A percentile compares a stretch with the other conserved stretches of the same genome.
Evolutionary conservation across 2,888 invertebrate genomes (phyloP).

Genomic region (Mythimna albipuncta): DNA sequence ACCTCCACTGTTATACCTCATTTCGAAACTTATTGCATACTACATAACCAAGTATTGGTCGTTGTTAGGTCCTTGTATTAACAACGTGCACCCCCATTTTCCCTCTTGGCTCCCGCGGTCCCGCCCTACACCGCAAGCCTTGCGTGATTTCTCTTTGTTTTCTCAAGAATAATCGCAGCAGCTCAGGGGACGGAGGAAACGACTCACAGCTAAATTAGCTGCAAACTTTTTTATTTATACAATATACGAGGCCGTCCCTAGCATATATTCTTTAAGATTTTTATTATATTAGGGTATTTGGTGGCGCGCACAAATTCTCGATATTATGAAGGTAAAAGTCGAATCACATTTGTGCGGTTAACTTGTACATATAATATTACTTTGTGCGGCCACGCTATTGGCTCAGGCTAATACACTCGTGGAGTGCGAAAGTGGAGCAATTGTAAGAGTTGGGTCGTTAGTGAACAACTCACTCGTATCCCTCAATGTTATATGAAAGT

Average conservation of each 20-base stretch:
- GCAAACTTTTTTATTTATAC: slow-evolving; percentile 68
- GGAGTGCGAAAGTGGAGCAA: slow-evolving; percentile 31
- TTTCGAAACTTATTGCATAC: slow-evolving; percentile 57
- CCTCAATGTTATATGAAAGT: slow-evolving; percentile 54
- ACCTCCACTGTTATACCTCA: slow-evolving; percentile 16
- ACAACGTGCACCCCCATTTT: slow-evolving; percentile 72
- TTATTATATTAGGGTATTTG: slow-evolving; percentile 50
- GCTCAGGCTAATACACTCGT: slow-evolving; percentile 43
- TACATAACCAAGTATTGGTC: slow-evolving; percentile 68
- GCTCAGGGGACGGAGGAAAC: slow-evolving; percentile 65
- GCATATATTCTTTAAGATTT: slow-evolving; percentile 65
- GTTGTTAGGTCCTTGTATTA: slow-evolving; percentile 69
- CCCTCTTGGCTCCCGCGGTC: slow-evolving; percentile 67
- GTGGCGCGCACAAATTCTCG: slow-evolving; percentile 48
- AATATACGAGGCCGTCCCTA: slow-evolving; percentile 58
- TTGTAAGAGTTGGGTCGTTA: slow-evolving; percentile 50
- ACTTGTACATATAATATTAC: slow-evolving; percentile 45
- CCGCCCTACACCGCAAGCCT: slow-evolving; percentile 60
- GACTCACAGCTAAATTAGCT: slow-evolving; percentile 69
- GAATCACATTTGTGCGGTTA: slow-evolving; percentile 50
- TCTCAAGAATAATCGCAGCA: slow-evolving; percentile 69
- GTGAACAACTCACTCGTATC: slow-evolving; percentile 36
- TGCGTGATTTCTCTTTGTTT: slow-evolving; percentile 73
- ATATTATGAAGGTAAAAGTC: slow-evolving; percentile 58
- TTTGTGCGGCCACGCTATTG: slow-evolving; percentile 32